These are phyloP conservation scores for Spilogale gracilis DNA, from an alignment of 2,113 vertebrate species.

Conservation along the genomic window DNA sequence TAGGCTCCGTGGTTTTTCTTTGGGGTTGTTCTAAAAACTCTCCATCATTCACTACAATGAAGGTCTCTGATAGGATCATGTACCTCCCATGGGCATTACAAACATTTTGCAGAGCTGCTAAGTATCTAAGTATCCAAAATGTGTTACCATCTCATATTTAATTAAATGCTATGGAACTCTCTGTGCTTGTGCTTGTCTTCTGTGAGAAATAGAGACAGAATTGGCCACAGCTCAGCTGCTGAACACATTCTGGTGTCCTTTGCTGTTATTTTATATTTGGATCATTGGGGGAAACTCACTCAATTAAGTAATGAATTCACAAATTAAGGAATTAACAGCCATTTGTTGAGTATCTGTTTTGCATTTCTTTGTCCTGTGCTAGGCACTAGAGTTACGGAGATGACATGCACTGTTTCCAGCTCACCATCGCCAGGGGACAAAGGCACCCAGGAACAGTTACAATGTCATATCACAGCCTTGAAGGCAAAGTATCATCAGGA, in stretches of 20 bases:
- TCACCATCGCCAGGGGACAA: neutral
- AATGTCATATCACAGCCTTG: neutral
- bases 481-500: neutral
- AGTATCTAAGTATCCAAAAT: slow-evolving; percentile 28
- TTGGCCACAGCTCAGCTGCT: neutral
- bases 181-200: slow-evolving; percentile 7
- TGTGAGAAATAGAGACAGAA: neutral
- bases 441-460: neutral
- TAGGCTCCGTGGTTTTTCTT: neutral
- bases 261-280: neutral
- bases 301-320: neutral
- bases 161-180: slow-evolving; percentile 67
- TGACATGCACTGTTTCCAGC: neutral
- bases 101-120: slow-evolving; percentile 80
- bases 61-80: slow-evolving; percentile 24
- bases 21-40: neutral
- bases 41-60: slow-evolving; percentile 66
- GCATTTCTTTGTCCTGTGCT: neutral
- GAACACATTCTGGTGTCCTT: neutral
- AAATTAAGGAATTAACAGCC: neutral
- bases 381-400: neutral
- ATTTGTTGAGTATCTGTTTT: neutral
- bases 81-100: slow-evolving; percentile 67
- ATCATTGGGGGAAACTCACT: neutral
- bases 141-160: slow-evolving; percentile 72